Percentiles rank a stretch among this genome's conserved stretches.
These are phyloP conservation scores for Chrysocyon brachyurus DNA, from an alignment of 2,797 vertebrate genomes.

Conservation along the genomic window DNA sequence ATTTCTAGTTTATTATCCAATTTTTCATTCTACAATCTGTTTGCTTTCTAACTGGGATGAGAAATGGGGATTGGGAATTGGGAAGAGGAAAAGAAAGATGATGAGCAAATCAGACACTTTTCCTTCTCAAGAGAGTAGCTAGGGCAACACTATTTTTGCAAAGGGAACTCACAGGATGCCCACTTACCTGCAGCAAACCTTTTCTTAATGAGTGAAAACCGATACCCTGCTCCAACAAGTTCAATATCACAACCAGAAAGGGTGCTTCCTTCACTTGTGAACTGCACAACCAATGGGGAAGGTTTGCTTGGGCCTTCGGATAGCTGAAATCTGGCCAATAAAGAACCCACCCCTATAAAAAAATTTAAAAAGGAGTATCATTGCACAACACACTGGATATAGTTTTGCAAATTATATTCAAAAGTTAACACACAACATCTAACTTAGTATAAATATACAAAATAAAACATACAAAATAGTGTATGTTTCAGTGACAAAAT, in stretches of 20 bases:
- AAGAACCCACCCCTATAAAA: conserved; percentile 94
- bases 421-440: background rate
- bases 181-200: conserved; percentile 97
- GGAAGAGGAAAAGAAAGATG: background rate
- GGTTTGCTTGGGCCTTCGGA: conserved; percentile 94
- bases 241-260: conserved; percentile 98
- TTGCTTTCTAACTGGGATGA: conserved; percentile 18
- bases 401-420: conserved; percentile 1
- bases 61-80: background rate
- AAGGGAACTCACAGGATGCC: background rate
- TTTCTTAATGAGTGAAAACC: conserved; percentile 98
- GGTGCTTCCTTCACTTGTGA: conserved; percentile 98
- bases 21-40: background rate
- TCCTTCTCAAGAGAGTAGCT: background rate
- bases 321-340: conserved; percentile 96
- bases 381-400: background rate
- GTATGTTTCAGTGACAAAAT: conserved; percentile 9
- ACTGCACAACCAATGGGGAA: conserved; percentile 95
- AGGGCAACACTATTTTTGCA: background rate
- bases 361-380: conserved; percentile 79
- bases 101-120: background rate
- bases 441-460: background rate
- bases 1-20: background rate
- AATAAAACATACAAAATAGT: background rate
- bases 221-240: conserved; percentile 96